phyloP scores from a whole-genome alignment of 2,113 vertebrate species.

The Vanacampus margaritifer region DNA sequence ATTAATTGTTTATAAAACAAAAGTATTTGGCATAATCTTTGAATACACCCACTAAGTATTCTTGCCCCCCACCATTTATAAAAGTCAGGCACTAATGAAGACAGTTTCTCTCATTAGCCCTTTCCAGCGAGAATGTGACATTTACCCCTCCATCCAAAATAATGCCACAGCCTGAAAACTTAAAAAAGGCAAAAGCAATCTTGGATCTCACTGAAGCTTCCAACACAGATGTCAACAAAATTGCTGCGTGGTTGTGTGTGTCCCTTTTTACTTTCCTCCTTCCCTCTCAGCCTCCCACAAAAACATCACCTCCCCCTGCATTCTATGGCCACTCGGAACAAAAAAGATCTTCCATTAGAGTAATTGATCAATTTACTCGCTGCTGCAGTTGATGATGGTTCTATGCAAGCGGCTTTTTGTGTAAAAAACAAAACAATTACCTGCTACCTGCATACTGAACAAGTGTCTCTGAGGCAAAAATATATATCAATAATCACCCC shows the following conservation, averaged over 20 bases:
- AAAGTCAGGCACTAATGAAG: too few species aligned
- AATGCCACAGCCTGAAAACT: slow-evolving; percentile 16
- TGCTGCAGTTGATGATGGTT: slow-evolving; percentile 42
- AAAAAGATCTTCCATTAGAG: slow-evolving; percentile 52
- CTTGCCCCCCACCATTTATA: too few species aligned
- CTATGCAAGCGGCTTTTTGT: slow-evolving; percentile 43
- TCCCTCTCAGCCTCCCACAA: slow-evolving; percentile 18
- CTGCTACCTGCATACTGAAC: slow-evolving; percentile 50
- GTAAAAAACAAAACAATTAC: slow-evolving; percentile 38
- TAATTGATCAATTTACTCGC: slow-evolving; percentile 64
- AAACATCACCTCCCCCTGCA: slow-evolving; percentile 15
- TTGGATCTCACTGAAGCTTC: slow-evolving; percentile 25
- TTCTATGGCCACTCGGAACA: slow-evolving; percentile 46
- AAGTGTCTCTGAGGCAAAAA: slow-evolving; percentile 24
- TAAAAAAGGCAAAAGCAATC: slow-evolving; percentile 56
- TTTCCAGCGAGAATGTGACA: slow-evolving; percentile 59
- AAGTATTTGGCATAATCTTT: too few species aligned
- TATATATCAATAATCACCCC: neutral
- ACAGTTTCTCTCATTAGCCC: slow-evolving; percentile 56
- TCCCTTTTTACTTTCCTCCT: slow-evolving; percentile 36
- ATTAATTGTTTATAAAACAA: too few species aligned
- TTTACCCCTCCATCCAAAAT: slow-evolving; percentile 45
- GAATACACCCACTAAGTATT: too few species aligned
- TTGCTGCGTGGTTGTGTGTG: slow-evolving; percentile 16
- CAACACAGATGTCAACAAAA: slow-evolving; percentile 44